phyloP scores from a whole-genome alignment of 1,140 invertebrate genomes.

The Achroia grisella region DNA sequence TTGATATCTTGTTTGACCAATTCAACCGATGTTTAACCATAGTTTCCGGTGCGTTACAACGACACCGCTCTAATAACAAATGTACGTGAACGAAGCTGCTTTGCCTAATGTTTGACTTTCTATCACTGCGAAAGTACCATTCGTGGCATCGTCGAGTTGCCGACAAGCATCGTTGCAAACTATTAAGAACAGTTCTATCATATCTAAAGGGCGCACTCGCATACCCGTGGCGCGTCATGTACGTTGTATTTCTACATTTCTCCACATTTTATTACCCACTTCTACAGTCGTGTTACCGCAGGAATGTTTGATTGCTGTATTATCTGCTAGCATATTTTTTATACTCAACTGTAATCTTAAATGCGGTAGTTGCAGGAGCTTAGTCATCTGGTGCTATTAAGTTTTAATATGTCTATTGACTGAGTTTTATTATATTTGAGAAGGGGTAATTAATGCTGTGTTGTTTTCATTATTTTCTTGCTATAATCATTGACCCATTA shows the following conservation, averaged over 20 bases:
- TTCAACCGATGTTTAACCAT: slow-evolving; percentile 33
- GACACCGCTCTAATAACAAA: slow-evolving; percentile 45
- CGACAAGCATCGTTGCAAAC: slow-evolving; percentile 33
- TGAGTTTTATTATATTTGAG: too few relatives aligned
- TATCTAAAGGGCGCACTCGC: slow-evolving; percentile 15
- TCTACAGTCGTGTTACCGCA: too few relatives aligned
- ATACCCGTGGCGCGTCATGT: not conserved
- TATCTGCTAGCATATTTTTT: too few relatives aligned
- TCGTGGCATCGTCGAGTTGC: slow-evolving; percentile 24
- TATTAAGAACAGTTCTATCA: slow-evolving; percentile 34
- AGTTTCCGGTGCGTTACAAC: slow-evolving; percentile 32
- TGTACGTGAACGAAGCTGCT: slow-evolving; percentile 31
- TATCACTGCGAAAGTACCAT: slow-evolving; percentile 53
- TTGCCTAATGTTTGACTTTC: slow-evolving; percentile 52
- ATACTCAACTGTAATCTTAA: too few relatives aligned
- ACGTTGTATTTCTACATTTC: slow-evolving; percentile 12
- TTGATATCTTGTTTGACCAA: slow-evolving; percentile 31
- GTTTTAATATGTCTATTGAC: too few relatives aligned
- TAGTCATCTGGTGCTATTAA: too few relatives aligned
- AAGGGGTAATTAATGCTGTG: too few relatives aligned
- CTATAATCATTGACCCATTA: too few relatives aligned
- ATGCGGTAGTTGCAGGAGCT: too few relatives aligned
- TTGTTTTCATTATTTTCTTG: too few relatives aligned
- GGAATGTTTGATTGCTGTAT: too few relatives aligned
- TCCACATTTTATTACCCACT: too few relatives aligned